Evolutionary conservation across 2,888 invertebrate genomes (phyloP).

Genomic region (Brassicogethes aeneus): DNA sequence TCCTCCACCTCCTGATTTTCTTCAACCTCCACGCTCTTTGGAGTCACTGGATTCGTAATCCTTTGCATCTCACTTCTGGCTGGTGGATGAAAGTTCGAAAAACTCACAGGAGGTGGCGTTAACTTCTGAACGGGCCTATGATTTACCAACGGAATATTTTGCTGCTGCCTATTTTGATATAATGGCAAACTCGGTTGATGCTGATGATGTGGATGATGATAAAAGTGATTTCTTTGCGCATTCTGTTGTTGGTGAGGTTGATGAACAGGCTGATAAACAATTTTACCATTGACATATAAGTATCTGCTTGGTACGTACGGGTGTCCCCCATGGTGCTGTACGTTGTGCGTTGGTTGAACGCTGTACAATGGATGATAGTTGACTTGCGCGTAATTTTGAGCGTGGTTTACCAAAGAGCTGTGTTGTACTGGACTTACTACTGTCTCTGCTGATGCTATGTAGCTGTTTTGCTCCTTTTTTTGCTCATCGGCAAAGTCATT

Average conservation of each 20-base stretch:
- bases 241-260: constrained; percentile 3
- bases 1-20: constrained; percentile 12
- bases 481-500: not conserved
- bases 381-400: constrained; percentile 20
- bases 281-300: constrained; percentile 25
- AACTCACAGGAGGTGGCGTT: constrained; percentile 14
- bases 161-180: constrained; percentile 7
- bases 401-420: constrained; percentile 22
- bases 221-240: constrained; percentile 5
- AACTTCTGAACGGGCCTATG: constrained; percentile 9
- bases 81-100: constrained; percentile 20
- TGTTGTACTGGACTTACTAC: constrained; percentile 27
- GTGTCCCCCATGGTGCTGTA: constrained; percentile 11
- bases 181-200: constrained; percentile 6
- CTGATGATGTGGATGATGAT: constrained; percentile 1
- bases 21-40: constrained; percentile 5
- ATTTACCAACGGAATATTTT: constrained; percentile 14
- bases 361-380: constrained; percentile 19
- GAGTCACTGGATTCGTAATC: constrained; percentile 20
- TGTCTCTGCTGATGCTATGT: constrained; percentile 14
- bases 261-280: constrained; percentile 20
- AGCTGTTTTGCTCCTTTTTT: constrained; percentile 5
- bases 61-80: constrained; percentile 15
- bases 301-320: constrained; percentile 25
- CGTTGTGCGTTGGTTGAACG: constrained; percentile 13